These are phyloP conservation scores for Augochlorella aurata DNA, from an alignment of 2,888 invertebrate genomes.

Conservation along the genomic window DNA sequence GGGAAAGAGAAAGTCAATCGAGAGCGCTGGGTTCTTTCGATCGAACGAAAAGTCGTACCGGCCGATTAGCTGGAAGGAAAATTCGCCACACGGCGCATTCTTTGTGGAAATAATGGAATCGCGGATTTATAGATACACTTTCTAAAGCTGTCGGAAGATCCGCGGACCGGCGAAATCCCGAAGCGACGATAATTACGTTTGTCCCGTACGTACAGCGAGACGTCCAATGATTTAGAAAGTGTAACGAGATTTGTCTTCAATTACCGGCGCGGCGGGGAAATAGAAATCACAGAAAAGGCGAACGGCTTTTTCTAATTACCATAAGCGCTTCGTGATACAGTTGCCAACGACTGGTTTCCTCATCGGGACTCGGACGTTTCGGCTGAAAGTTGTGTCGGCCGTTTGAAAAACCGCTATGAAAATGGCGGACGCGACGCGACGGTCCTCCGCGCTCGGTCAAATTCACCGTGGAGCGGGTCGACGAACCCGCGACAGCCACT, in stretches of 20 bases:
- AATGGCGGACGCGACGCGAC: neutral
- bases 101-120: too few relatives aligned
- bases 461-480: neutral
- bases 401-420: constrained; percentile 8
- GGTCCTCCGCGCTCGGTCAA: neutral
- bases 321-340: constrained; percentile 6
- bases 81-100: neutral
- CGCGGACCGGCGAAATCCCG: neutral
- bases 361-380: neutral
- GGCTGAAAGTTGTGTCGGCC: neutral
- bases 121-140: constrained; percentile 6
- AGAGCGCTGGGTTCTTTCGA: too few relatives aligned
- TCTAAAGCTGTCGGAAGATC: constrained; percentile 7
- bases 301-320: constrained; percentile 44
- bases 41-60: too few relatives aligned
- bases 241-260: constrained; percentile 45
- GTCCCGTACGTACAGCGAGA: constrained; percentile 7
- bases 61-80: neutral
- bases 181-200: constrained; percentile 17
- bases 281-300: constrained; percentile 32
- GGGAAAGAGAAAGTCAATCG: too few relatives aligned
- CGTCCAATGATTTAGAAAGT: constrained; percentile 44
- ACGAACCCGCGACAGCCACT: neutral
- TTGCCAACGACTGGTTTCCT: constrained; percentile 13
- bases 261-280: constrained; percentile 1